These are phyloP conservation scores for Leptinotarsa juncta DNA, from an alignment of 2,888 invertebrate genomes.

Conservation along the genomic window DNA sequence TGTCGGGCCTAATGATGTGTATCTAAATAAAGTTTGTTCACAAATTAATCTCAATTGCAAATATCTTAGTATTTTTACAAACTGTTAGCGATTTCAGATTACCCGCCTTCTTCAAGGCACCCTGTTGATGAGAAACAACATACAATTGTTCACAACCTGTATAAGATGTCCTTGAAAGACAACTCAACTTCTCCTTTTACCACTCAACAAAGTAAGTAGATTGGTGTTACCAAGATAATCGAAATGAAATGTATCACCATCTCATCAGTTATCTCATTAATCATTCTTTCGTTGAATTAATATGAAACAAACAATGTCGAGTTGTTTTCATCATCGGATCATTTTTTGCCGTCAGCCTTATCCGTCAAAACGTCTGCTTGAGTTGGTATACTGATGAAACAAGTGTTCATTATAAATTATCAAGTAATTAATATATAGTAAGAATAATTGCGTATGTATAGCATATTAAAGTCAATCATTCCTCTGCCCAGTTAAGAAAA, in stretches of 20 bases:
- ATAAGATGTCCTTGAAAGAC: too few relatives aligned
- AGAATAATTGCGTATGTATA: background rate
- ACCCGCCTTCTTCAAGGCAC: background rate
- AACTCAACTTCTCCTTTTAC: background rate
- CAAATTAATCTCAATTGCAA: too few relatives aligned
- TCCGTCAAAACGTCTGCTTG: background rate
- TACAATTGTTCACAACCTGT: too few relatives aligned
- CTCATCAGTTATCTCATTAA: constrained; percentile 6
- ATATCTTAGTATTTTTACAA: too few relatives aligned
- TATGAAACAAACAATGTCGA: constrained; percentile 1
- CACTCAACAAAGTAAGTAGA: background rate
- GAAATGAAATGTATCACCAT: background rate
- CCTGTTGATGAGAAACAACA: background rate
- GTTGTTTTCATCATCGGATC: background rate
- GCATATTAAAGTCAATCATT: too few relatives aligned
- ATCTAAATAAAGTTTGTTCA: too few relatives aligned
- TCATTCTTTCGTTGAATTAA: background rate
- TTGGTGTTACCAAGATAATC: background rate
- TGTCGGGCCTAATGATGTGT: too few relatives aligned
- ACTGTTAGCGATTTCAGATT: too few relatives aligned
- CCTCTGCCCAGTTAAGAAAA: too few relatives aligned
- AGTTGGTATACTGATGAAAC: background rate
- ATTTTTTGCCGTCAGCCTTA: background rate
- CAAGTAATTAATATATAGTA: background rate
- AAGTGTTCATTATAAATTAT: constrained; percentile 1